Conservation (phyloP, 2,113 vertebrate genomes). For the Tachuris rubrigastra region DNA sequence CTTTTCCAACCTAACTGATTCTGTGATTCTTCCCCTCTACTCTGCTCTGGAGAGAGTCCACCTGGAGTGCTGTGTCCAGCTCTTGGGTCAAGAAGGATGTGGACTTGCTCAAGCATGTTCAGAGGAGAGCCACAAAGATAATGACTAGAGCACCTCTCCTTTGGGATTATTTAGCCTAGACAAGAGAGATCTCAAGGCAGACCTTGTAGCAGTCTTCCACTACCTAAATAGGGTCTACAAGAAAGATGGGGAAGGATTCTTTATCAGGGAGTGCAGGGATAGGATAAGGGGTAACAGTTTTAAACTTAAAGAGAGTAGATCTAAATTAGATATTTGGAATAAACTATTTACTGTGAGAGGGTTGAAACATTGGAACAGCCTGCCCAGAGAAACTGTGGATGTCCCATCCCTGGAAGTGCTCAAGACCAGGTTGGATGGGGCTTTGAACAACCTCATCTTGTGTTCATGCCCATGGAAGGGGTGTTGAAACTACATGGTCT, state of each 20-base stretch:
- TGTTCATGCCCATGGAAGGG: neutral
- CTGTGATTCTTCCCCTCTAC: neutral
- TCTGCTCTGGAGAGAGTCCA: rapidly evolving
- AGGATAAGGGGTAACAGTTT: neutral
- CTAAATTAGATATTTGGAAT: neutral
- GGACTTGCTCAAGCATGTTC: rapidly evolving
- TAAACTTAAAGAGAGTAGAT: neutral
- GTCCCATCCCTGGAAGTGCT: neutral
- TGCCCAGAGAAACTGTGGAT: neutral
- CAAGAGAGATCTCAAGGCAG: neutral
- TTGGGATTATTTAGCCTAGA: neutral
- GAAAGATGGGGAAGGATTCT: neutral
- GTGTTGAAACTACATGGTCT: neutral
- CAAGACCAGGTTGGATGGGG: neutral
- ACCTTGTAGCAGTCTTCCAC: neutral
- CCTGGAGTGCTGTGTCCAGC: neutral
- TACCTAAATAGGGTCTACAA: neutral
- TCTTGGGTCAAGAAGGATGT: neutral
- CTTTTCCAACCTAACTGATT: neutral
- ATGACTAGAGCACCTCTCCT: neutral
- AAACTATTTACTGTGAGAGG: neutral
- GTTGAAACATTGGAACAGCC: neutral
- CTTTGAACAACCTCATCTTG: neutral
- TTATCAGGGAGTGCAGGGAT: neutral
- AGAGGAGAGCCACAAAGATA: neutral